Evolutionary conservation across 2,797 vertebrate species (phyloP), one percentile per base, ranked within the genome.

Genomic region (Pseudopleuronectes americanus): DNA sequence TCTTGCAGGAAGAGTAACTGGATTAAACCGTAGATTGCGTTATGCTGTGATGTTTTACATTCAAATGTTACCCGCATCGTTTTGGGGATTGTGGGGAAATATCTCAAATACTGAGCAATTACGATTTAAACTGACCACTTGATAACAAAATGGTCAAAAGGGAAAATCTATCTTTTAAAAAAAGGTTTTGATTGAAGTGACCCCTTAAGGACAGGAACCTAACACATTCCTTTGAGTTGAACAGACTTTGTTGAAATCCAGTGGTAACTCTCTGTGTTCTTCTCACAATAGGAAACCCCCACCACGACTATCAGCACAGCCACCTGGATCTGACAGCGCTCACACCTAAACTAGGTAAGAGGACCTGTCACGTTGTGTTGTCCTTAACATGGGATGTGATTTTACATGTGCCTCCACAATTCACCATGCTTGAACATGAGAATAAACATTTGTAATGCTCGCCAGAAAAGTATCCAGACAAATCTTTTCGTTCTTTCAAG

Each of bases 331-430:
- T 99, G 91, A 95, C 95, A 6, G 94, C 93, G 53, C 95, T 97
- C 91, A 97, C 96, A 38, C 97, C 96, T 63, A 96, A 96, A 92
- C 94, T 96, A 71, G 97, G 97, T 97, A 95, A 97, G 97, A 88
- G 55, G 47, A 26, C 48, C 28, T 6, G 0, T 3, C 5, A 12
- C 0, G 38, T 14, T 19, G 36, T 12, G 2, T 7, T 1, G 17
- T 24, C 53, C 7, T 33, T n/a, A 17, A 28, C 49, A 45, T 14
- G n/a, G 6, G 33, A 19, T 31, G 16, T 57, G 38, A 22, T 28
- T 6, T 43, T n/a, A 16, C 2, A 64, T 45, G 16, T 36, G 31
- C 21, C 16, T 0, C 33, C 1, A 33, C 28, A 47, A 17, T 23
- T 9, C 4, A 17, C 4, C 24, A 31, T 23, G 7, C n/a, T n/a